Percentiles rank a stretch among this genome's conserved stretches.
These are phyloP conservation scores for Drosophila lacicola DNA, from an alignment of 2,888 invertebrate species.

Conservation along the genomic window DNA sequence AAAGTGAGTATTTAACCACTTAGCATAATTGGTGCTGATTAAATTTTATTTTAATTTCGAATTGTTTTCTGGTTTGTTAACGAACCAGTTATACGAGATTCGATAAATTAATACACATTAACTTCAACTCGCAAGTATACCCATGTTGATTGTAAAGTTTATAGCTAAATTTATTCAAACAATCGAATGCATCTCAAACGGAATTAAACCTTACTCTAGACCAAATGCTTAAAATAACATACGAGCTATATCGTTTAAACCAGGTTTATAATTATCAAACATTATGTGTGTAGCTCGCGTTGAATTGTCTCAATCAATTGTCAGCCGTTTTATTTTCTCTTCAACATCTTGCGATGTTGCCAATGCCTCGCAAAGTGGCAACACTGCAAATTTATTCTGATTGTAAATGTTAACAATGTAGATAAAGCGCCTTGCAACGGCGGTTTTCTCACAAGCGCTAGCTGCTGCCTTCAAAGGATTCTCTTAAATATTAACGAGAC, in stretches of 20 bases:
- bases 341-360: no score
- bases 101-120: neutral
- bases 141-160: neutral
- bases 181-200: no score
- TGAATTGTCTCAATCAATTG: no score
- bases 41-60: neutral
- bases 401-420: neutral
- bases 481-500: no score
- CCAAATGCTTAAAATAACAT: no score
- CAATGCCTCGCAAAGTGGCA: neutral
- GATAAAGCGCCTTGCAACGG: slow-evolving; percentile 7
- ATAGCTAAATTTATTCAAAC: neutral
- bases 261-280: no score
- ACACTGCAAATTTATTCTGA: neutral
- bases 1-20: no score
- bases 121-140: neutral
- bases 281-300: no score
- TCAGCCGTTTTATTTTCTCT: no score
- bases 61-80: neutral
- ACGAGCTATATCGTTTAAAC: no score
- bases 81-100: neutral
- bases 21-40: neutral
- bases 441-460: no score
- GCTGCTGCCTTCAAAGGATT: neutral
- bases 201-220: no score